A percentile compares a stretch with the other conserved stretches of the same genome.
These are phyloP conservation scores for Chrysaora quinquecirrha DNA, from an alignment of 30 jellyfish, hydroid and myxozoan genomes.

Conservation along the genomic window DNA sequence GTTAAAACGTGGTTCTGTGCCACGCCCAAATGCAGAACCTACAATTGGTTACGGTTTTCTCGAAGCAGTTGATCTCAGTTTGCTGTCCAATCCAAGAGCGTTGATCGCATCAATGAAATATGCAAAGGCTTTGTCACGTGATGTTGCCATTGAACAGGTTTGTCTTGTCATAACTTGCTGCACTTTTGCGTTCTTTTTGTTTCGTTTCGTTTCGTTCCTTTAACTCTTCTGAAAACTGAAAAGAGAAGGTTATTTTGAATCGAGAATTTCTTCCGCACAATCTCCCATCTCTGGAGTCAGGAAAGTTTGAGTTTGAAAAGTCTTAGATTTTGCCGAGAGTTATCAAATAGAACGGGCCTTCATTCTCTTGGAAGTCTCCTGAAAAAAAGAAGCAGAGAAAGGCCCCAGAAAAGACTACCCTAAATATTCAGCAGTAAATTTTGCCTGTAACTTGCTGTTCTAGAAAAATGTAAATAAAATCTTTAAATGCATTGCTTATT, in stretches of 20 bases:
- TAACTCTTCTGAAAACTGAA: too few species aligned
- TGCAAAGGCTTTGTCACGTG: constrained; percentile 31
- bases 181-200: too few species aligned
- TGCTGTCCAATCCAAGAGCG: constrained; percentile 56
- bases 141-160: constrained; percentile 27
- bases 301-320: neutral
- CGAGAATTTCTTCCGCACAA: neutral
- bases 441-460: too few species aligned
- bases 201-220: too few species aligned
- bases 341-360: too few species aligned
- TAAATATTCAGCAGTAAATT: too few species aligned
- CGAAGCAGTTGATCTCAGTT: constrained; percentile 46
- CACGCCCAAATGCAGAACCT: constrained; percentile 52
- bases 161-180: neutral
- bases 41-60: constrained; percentile 48
- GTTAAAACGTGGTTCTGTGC: constrained; percentile 51
- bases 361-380: neutral
- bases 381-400: too few species aligned
- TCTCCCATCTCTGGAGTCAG: too few species aligned
- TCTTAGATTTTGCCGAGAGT: neutral
- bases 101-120: constrained; percentile 38
- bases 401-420: too few species aligned
- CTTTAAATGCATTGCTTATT: too few species aligned
- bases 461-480: too few species aligned
- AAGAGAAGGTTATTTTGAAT: too few species aligned